phyloP scores from a whole-genome alignment of 2,797 vertebrate species.

The Coccyzus lansbergi region DNA sequence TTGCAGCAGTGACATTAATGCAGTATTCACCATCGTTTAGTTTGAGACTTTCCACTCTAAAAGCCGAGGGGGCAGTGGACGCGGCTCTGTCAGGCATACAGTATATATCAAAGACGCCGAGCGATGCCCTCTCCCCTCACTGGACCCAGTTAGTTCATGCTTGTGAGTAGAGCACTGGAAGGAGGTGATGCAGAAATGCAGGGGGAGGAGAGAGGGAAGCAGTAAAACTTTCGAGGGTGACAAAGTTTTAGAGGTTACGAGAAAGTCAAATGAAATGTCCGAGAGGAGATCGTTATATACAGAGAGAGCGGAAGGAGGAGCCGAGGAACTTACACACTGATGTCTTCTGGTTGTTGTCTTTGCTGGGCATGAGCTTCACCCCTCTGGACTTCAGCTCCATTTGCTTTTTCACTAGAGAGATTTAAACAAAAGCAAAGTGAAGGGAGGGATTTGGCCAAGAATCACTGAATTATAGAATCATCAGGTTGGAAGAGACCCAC shows the following conservation, averaged over 20 bases:
- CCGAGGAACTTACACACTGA: slow-evolving; percentile 93
- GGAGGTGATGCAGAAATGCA: slow-evolving; percentile 67
- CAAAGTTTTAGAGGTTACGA: neutral
- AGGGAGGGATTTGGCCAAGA: neutral
- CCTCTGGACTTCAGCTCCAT: slow-evolving; percentile 97
- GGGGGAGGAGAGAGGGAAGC: slow-evolving; percentile 22
- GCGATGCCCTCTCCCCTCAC: neutral
- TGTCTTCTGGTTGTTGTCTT: slow-evolving; percentile 98
- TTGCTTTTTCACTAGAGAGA: slow-evolving; percentile 93
- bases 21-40: neutral
- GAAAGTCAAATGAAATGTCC: slow-evolving; percentile 53
- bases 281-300: slow-evolving; percentile 13
- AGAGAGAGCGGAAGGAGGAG: neutral
- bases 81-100: neutral
- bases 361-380: slow-evolving; percentile 97
- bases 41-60: neutral
- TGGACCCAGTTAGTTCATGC: slow-evolving; percentile 39
- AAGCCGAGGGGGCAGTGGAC: neutral
- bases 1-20: accelerated
- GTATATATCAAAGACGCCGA: neutral
- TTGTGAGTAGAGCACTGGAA: slow-evolving; percentile 46
- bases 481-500: too few relatives aligned
- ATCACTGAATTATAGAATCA: too few relatives aligned
- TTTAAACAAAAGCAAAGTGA: neutral
- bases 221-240: slow-evolving; percentile 17